Evolutionary conservation across 2,113 vertebrate genomes (phyloP), one percentile per base, ranked within the genome.

Genomic region (Bos javanicus): DNA sequence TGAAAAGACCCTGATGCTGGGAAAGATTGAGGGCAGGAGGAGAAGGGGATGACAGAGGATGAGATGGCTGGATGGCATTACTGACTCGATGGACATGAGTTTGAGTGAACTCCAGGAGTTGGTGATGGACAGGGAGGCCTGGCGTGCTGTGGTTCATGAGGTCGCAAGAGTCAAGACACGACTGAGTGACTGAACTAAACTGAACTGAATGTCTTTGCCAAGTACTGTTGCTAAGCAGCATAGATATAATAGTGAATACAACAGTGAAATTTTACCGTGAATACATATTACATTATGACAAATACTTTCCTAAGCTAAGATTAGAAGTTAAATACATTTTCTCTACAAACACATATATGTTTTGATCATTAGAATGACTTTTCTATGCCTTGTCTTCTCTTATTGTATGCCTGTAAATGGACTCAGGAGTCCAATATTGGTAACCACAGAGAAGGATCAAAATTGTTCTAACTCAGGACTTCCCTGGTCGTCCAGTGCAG

Each of bases 301-400:
- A 76, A 50, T 39, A 81, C 33, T 76, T 80, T 46, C 76, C 81
- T 11, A 74, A 59, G 15, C 30, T 84, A 67, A 84, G 54, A 28
- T 87, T 43, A 67, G 2, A 95, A 95, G 48, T 90, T 46, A 94
- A 33, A 80, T 52, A 36, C 23, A 54, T 57, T 60, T 78, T 39
- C 26, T 91, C 21, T 78, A 11, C 13, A 60, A 30, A 26, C n/a
- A 13, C 10, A 76, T n/a, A 23, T 3, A 25, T 30, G 28, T 88
- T 87, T 89, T 83, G 43, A 84, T 85, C 62, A 95, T 50, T 15
- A 67, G 7, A 86, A 64, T 59, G 52, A 57, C 33, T 91, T 64
- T 80, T 36, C n/a, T 36, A 48, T 30, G 17, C 6, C 50, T 88
- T 60, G 5, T 74, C 93, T 91, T 57, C 59, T 93, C 90, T 86